These are phyloP conservation scores for Drosophila affinis DNA, from an alignment of 2,888 invertebrate species.

Conservation along the genomic window DNA sequence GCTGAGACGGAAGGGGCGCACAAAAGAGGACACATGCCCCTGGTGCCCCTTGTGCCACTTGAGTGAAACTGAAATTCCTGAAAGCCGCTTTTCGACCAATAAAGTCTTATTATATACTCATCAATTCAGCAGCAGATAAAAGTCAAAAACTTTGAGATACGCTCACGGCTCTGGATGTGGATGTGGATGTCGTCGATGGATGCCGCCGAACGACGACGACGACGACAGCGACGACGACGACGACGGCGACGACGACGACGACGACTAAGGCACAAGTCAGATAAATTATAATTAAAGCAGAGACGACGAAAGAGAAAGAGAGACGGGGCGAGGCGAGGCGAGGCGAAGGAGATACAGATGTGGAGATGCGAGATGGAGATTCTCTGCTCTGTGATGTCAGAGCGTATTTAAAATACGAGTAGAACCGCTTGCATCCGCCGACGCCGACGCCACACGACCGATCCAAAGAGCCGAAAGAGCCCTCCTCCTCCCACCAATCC, in stretches of 20 bases:
- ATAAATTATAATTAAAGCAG: constrained; percentile 81
- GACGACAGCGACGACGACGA: constrained; percentile 5
- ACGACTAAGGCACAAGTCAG: constrained; percentile 69
- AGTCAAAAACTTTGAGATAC: constrained; percentile 80
- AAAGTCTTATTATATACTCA: constrained; percentile 81
- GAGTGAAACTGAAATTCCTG: constrained; percentile 45
- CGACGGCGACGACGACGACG: constrained; percentile 8
- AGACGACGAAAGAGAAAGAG: constrained; percentile 52
- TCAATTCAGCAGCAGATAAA: constrained; percentile 81
- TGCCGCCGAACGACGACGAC: background rate
- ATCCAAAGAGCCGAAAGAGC: constrained; percentile 12
- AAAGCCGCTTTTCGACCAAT: constrained; percentile 73
- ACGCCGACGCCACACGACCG: constrained; percentile 73
- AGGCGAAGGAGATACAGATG: constrained; percentile 33
- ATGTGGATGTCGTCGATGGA: constrained; percentile 40
- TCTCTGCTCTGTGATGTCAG: constrained; percentile 71
- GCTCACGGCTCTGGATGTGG: constrained; percentile 58
- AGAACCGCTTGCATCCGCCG: constrained; percentile 77
- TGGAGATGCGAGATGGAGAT: constrained; percentile 19
- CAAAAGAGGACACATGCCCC: constrained; percentile 5
- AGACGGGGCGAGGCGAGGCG: constrained; percentile 32
- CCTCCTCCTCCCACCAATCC: constrained; percentile 4
- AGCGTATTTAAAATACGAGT: constrained; percentile 81
- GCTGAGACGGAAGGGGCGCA: constrained; percentile 13
- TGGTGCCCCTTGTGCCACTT: constrained; percentile 29